Evolutionary conservation across 2,888 invertebrate genomes (phyloP), one percentile per base, ranked within the genome.

Genomic region (Baronia brevicornis): DNA sequence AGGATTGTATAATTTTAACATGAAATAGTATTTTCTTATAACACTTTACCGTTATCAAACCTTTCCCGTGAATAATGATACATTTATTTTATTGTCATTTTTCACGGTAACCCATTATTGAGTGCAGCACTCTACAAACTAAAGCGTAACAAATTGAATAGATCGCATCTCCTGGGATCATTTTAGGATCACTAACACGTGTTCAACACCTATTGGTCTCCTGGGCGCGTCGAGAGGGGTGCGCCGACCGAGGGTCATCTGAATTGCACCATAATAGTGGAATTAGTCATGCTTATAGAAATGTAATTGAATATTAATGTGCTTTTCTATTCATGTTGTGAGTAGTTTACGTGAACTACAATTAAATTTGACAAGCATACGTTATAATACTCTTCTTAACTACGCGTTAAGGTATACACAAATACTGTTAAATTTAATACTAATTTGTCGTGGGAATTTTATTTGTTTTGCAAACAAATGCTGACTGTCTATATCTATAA

Each of bases 161-260:
- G 63, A 72, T 71, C 66, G 64, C 51, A 48, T 50, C 60, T 62
- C 48, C 47, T 41, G 45, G 43, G 39, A 41, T 44, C 40, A 41
- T 58, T 67, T 60, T 58, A 61, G 67, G 67, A 70, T 67, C 61
- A 52, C 55, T 56, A 77, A 75, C 80, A 80, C 80, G 80, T 82
- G 80, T 77, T 78, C 73, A 50, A 67, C 72, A 69, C 69, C 67
- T 68, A 59, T 52, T 54, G 59, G 61, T 59, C 61, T 56, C 57
- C 60, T 62, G 69, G 56, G 65, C 64, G 50, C 54, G 45, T 34
- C 36, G 39, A 47, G 62, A 67, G 68, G 67, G 48, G 52, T 37
- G 27, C 36, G 44, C 12, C 5, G 10, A 40, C 46, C 51, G 56
- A 51, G 55, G 63, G 70, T 60, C 66, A 58, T 54, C 49, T 51